phyloP scores from a whole-genome alignment of 2,888 invertebrate species.

The Dynastes grantii region DNA sequence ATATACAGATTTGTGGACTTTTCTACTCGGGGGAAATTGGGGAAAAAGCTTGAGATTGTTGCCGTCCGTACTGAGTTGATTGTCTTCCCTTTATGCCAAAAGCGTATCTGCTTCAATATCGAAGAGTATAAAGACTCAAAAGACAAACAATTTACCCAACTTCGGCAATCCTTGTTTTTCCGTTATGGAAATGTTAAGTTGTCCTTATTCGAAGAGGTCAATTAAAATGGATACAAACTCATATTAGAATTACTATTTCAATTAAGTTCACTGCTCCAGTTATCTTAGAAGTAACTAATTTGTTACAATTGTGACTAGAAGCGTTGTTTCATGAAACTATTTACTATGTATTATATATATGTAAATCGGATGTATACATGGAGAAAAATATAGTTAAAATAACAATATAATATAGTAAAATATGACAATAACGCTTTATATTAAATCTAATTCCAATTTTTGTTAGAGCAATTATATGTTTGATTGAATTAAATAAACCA shows the following conservation, averaged over 20 bases:
- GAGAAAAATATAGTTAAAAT: too few relatives aligned
- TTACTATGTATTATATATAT: too few relatives aligned
- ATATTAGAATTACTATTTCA: background rate
- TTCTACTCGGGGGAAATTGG: constrained; percentile 37
- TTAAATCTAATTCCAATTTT: too few relatives aligned
- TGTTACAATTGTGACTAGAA: too few relatives aligned
- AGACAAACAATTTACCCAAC: constrained; percentile 11
- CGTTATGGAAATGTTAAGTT: background rate
- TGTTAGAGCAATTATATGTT: too few relatives aligned
- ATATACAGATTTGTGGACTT: constrained; percentile 39
- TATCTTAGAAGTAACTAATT: too few relatives aligned
- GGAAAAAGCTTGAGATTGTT: constrained; percentile 7
- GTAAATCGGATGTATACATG: too few relatives aligned
- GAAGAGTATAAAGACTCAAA: constrained; percentile 8
- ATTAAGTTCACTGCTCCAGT: background rate
- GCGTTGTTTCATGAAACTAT: too few relatives aligned
- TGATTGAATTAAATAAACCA: too few relatives aligned
- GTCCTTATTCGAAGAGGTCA: background rate
- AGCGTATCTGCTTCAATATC: constrained; percentile 16
- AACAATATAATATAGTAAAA: too few relatives aligned
- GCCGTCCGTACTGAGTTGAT: constrained; percentile 10
- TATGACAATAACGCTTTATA: too few relatives aligned
- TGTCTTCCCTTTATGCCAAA: constrained; percentile 3
- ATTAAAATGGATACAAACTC: constrained; percentile 5
- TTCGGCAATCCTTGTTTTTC: background rate